Percentiles rank a stretch among this genome's conserved stretches.
These are phyloP conservation scores for Cyprinus carpio DNA, from an alignment of 2,113 vertebrate species.

Conservation along the genomic window DNA sequence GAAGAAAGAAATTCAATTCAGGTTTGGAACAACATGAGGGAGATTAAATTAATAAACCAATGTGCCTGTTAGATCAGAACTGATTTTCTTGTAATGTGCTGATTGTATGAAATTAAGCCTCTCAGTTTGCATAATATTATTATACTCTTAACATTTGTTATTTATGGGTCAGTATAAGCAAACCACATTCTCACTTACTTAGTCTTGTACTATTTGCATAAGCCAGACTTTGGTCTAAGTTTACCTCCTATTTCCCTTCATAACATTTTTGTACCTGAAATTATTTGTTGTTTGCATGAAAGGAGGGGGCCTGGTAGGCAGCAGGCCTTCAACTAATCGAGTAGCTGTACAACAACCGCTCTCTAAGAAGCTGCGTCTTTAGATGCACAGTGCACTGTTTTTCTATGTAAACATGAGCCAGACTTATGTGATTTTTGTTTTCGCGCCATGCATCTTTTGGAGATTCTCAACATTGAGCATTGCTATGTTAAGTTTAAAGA, in stretches of 20 bases:
- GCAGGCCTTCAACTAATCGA: not conserved
- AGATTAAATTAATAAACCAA: not conserved
- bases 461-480: too few species aligned
- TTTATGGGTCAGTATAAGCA: not conserved
- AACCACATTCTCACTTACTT: not conserved
- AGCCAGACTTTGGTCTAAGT: not conserved
- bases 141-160: not conserved
- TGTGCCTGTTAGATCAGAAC: not conserved
- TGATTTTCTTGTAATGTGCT: not conserved
- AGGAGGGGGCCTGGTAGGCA: not conserved
- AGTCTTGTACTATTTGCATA: not conserved
- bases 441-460: too few species aligned
- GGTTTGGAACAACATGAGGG: not conserved
- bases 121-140: not conserved
- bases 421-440: not conserved
- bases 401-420: not conserved
- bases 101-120: not conserved
- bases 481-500: too few species aligned
- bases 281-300: constrained; percentile 25
- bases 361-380: not conserved
- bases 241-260: not conserved
- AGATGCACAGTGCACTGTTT: not conserved
- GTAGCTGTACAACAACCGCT: not conserved
- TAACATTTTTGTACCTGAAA: constrained; percentile 15
- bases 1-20: not conserved